Conservation (phyloP, 2,113 vertebrate genomes). For the Hystrix cristata region DNA sequence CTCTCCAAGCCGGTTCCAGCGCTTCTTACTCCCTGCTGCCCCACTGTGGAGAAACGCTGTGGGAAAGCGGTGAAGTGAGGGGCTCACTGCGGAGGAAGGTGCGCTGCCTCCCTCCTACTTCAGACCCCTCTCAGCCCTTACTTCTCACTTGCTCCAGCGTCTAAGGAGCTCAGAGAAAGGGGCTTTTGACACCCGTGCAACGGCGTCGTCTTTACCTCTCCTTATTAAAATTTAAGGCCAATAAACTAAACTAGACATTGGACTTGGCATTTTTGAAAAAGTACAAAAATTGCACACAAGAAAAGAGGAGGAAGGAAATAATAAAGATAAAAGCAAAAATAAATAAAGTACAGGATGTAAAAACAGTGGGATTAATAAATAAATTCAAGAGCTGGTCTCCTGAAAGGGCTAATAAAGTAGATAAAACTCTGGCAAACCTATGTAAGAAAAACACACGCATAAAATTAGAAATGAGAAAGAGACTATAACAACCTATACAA, state of each 20-base stretch:
- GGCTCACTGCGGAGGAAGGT: neutral
- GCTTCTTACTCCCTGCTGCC: constrained; percentile 73
- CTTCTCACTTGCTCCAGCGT: neutral
- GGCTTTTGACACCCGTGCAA: constrained; percentile 13
- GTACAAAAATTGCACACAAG: constrained; percentile 43
- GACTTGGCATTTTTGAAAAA: constrained; percentile 62
- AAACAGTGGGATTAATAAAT: constrained; percentile 75
- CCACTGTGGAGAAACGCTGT: constrained; percentile 72
- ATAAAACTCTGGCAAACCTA: constrained; percentile 67
- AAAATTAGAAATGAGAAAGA: constrained; percentile 73
- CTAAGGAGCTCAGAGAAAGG: constrained; percentile 11
- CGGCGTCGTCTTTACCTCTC: neutral
- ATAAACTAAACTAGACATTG: constrained; percentile 39
- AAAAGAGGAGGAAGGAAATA: constrained; percentile 70
- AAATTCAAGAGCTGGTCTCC: constrained; percentile 63
- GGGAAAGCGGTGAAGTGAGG: neutral
- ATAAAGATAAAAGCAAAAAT: constrained; percentile 77
- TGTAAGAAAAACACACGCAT: constrained; percentile 68
- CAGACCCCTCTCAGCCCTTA: neutral
- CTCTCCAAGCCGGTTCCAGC: neutral
- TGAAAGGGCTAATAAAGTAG: constrained; percentile 78
- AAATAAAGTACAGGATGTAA: constrained; percentile 69
- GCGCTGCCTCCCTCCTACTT: neutral
- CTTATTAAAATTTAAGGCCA: constrained; percentile 58
- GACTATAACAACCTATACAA: constrained; percentile 64